Percentiles rank a stretch among this genome's conserved stretches.
Evolutionary conservation across 92 coral and sea anemone genomes (phyloP).

Genomic region (Hydrozoanthus gracilis): DNA sequence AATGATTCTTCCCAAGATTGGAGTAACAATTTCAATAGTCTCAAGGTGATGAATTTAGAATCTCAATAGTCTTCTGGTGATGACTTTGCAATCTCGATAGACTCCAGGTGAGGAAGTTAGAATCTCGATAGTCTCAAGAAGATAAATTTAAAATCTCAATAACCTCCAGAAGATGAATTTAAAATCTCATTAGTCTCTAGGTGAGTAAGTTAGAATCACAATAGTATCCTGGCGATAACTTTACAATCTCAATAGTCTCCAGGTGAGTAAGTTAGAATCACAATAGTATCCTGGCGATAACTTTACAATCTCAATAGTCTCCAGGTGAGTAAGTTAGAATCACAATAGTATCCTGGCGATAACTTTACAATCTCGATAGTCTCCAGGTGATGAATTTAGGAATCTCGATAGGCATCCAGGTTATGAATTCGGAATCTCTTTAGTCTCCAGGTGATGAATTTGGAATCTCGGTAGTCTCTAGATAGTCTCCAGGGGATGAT

Average conservation of each 20-base stretch:
- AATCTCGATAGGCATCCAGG: constrained; percentile 4
- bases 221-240: not conserved
- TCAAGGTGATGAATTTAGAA: too few species aligned
- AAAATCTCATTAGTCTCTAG: too few species aligned
- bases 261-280: too few species aligned
- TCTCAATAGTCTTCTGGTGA: too few species aligned
- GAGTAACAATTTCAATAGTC: too few species aligned
- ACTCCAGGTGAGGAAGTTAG: too few species aligned
- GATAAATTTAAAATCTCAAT: too few species aligned
- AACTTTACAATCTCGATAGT: not conserved
- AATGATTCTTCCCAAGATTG: too few species aligned
- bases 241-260: not conserved
- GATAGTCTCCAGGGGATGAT: not conserved
- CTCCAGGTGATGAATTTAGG: not conserved
- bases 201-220: too few species aligned
- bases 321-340: not conserved
- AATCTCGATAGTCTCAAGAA: too few species aligned
- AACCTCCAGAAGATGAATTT: too few species aligned
- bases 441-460: not conserved
- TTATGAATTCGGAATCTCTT: not conserved
- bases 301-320: constrained; percentile 6
- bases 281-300: not conserved
- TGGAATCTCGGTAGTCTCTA: not conserved
- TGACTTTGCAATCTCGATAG: too few species aligned
- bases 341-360: not conserved